These are phyloP conservation scores for Platalea minor DNA, from an alignment of 2,797 vertebrate genomes.

Conservation along the genomic window DNA sequence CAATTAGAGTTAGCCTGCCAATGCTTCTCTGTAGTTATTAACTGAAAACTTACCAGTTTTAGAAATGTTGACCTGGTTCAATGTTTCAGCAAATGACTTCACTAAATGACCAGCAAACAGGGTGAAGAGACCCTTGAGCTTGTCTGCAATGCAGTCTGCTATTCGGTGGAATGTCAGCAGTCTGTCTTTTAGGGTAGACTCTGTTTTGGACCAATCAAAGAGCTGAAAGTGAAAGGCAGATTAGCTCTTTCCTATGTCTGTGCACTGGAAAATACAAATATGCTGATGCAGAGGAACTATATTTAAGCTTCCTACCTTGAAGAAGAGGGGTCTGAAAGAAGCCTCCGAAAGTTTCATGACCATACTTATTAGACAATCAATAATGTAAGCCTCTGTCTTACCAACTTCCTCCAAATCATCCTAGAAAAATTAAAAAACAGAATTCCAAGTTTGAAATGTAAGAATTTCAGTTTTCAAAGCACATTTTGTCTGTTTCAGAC, in stretches of 20 bases:
- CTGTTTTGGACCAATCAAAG: conserved; percentile 90
- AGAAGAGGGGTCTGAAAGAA: conserved; percentile 94
- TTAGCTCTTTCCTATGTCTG: neutral
- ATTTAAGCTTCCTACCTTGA: conserved; percentile 82
- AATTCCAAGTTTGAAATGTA: neutral
- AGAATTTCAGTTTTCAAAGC: neutral
- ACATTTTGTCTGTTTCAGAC: neutral
- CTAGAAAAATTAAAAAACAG: conserved; percentile 69
- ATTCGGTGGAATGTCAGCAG: conserved; percentile 89
- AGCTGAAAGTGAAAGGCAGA: conserved; percentile 75
- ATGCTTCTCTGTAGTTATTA: neutral
- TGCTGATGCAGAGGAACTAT: neutral
- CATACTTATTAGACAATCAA: conserved; percentile 89
- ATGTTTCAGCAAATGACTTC: conserved; percentile 85
- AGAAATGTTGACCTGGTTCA: conserved; percentile 79
- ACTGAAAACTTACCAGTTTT: conserved; percentile 77
- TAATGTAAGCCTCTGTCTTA: conserved; percentile 80
- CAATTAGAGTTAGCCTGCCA: neutral
- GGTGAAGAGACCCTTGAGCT: conserved; percentile 91
- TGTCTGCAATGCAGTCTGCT: conserved; percentile 82
- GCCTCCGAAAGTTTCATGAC: conserved; percentile 95
- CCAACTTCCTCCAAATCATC: conserved; percentile 82
- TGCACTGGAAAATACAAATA: neutral
- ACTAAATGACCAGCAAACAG: conserved; percentile 93
- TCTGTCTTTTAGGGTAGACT: conserved; percentile 78